phyloP scores from a whole-genome alignment of 2,113 vertebrate genomes.

The Calcarius ornatus region DNA sequence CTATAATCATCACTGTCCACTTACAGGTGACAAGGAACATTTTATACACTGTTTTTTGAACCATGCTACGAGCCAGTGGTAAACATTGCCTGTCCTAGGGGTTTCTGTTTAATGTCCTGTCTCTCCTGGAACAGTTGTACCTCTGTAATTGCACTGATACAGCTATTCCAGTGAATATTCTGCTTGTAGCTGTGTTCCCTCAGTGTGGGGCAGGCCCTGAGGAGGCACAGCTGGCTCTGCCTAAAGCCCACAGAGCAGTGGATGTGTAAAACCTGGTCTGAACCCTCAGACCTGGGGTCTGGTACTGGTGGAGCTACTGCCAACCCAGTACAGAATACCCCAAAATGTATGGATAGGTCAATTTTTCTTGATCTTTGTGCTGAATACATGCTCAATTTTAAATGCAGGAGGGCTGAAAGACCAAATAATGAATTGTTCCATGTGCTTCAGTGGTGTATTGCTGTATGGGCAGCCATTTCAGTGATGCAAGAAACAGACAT shows the following conservation, averaged over 20 bases:
- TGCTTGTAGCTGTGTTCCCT: neutral
- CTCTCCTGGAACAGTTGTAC: neutral
- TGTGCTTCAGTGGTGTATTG: slow-evolving; percentile 67
- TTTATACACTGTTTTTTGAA: neutral
- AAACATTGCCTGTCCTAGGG: neutral
- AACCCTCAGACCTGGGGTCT: neutral
- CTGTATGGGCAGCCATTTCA: slow-evolving; percentile 31
- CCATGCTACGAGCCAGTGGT: neutral
- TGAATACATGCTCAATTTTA: neutral
- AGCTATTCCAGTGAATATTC: neutral
- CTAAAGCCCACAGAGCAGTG: neutral
- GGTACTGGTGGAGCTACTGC: neutral
- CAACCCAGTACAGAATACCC: neutral
- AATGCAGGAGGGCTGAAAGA: neutral
- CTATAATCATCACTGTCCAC: slow-evolving; percentile 66
- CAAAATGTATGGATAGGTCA: neutral
- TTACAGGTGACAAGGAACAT: slow-evolving; percentile 44
- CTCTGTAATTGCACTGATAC: neutral
- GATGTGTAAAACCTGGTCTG: neutral
- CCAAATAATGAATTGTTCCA: neutral
- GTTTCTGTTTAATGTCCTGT: neutral
- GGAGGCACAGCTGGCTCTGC: neutral
- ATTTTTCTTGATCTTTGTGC: neutral
- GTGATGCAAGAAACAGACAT: neutral
- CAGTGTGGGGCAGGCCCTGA: neutral